phyloP scores from a whole-genome alignment of 2,888 invertebrate genomes.

The Pammene fasciana region DNA sequence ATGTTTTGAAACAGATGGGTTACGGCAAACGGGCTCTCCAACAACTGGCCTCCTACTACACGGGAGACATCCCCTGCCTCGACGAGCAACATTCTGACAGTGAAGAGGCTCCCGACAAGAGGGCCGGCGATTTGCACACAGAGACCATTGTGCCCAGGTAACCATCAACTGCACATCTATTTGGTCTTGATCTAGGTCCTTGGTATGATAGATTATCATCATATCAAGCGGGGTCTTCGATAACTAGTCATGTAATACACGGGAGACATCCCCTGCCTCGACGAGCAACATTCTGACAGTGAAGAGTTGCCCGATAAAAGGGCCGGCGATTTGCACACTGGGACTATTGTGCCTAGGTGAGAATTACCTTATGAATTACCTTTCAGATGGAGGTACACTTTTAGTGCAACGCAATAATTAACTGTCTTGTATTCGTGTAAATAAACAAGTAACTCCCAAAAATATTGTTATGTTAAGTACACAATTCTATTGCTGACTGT shows the following conservation, averaged over 20 bases:
- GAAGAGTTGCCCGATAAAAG: constrained; percentile 70
- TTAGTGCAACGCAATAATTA: too few relatives aligned
- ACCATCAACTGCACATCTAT: not conserved
- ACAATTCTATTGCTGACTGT: too few relatives aligned
- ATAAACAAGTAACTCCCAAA: too few relatives aligned
- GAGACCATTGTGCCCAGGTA: constrained; percentile 85
- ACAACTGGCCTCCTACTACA: constrained; percentile 94
- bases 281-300: constrained; percentile 78
- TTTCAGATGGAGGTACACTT: too few relatives aligned
- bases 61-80: constrained; percentile 89
- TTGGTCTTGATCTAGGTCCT: too few relatives aligned
- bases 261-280: constrained; percentile 88
- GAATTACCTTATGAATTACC: too few relatives aligned
- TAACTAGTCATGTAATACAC: constrained; percentile 95
- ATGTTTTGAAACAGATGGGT: constrained; percentile 91
- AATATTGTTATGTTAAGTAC: too few relatives aligned
- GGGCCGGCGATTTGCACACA: constrained; percentile 63
- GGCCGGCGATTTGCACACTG: constrained; percentile 65
- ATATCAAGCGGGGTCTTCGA: constrained; percentile 90
- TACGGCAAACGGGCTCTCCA: constrained; percentile 95
- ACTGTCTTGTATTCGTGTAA: too few relatives aligned
- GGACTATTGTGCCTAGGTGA: constrained; percentile 55
- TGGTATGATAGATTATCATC: too few relatives aligned
- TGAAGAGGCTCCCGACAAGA: constrained; percentile 69
- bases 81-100: constrained; percentile 81